Conservation (phyloP, 2,888 invertebrate species). For the Choristoneura rosaceana region DNA sequence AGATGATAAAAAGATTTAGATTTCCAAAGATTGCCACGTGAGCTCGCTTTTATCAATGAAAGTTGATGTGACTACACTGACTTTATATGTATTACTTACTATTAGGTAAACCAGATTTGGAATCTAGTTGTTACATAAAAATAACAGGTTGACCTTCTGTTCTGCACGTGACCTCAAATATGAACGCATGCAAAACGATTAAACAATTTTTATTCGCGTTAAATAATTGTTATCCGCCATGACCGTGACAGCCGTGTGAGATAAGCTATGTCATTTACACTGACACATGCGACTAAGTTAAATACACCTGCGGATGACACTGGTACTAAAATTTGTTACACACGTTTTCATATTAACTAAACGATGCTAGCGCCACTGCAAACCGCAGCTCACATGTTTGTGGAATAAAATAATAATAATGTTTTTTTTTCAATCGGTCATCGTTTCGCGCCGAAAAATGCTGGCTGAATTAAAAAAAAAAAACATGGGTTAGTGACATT, state of each 20-base stretch:
- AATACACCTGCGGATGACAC: not conserved
- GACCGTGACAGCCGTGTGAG: constrained; percentile 25
- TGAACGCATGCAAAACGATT: constrained; percentile 11
- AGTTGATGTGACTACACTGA: not conserved
- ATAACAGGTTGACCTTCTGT: constrained; percentile 20
- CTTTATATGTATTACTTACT: not conserved
- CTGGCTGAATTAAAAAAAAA: constrained; percentile 35
- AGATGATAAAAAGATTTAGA: constrained; percentile 1
- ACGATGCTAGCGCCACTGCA: constrained; percentile 45
- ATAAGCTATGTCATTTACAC: constrained; percentile 17
- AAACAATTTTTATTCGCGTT: constrained; percentile 12
- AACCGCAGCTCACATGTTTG: constrained; percentile 40
- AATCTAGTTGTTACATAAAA: constrained; percentile 13
- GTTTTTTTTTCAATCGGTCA: constrained; percentile 55
- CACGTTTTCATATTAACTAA: constrained; percentile 21
- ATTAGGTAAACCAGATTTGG: constrained; percentile 5
- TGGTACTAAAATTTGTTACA: not conserved
- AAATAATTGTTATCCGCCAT: constrained; percentile 11
- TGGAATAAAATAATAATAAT: constrained; percentile 11
- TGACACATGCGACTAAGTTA: constrained; percentile 8
- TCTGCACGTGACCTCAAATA: constrained; percentile 16
- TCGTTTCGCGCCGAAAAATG: constrained; percentile 48
- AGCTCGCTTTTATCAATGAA: constrained; percentile 25
- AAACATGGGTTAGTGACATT: constrained; percentile 35
- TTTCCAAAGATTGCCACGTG: not conserved